phyloP scores from a whole-genome alignment of 2,113 vertebrate genomes.

The Herpetotheres cachinnans region DNA sequence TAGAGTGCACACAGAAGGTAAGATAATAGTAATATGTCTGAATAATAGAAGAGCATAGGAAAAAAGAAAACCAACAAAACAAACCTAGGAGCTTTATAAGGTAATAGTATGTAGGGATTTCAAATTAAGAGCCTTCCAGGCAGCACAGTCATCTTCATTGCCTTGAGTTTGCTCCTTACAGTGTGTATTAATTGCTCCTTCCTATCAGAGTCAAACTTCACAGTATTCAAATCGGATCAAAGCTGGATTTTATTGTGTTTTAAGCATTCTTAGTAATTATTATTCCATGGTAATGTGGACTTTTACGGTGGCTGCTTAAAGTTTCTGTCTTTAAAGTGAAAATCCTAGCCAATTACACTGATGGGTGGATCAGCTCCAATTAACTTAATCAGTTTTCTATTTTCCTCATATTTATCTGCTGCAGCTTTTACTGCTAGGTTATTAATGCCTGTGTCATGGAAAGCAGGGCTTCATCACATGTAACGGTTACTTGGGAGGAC shows the following conservation, averaged over 20 bases:
- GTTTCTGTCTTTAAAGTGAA: constrained; percentile 2
- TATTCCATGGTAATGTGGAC: neutral
- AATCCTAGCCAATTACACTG: neutral
- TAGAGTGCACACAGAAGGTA: neutral
- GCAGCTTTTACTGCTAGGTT: neutral
- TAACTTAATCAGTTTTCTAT: neutral
- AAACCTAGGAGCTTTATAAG: neutral
- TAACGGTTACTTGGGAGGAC: too few relatives aligned
- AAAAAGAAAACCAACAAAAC: neutral
- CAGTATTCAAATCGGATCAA: neutral
- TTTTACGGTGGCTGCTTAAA: constrained; percentile 14
- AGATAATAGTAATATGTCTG: neutral
- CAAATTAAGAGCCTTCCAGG: constrained; percentile 8
- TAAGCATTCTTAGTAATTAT: constrained; percentile 15
- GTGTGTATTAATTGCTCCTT: constrained; percentile 21
- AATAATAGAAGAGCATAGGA: neutral
- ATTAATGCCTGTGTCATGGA: neutral
- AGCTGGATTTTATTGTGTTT: constrained; percentile 20
- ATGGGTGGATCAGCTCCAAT: neutral
- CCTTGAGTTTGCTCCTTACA: neutral
- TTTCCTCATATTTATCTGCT: neutral
- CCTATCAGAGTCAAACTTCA: neutral
- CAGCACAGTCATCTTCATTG: neutral
- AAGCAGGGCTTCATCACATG: too few relatives aligned
- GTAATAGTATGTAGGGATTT: neutral